Base-by-base conservation (phyloP, 2,888 invertebrate species). In the Lingula anatina region DNA sequence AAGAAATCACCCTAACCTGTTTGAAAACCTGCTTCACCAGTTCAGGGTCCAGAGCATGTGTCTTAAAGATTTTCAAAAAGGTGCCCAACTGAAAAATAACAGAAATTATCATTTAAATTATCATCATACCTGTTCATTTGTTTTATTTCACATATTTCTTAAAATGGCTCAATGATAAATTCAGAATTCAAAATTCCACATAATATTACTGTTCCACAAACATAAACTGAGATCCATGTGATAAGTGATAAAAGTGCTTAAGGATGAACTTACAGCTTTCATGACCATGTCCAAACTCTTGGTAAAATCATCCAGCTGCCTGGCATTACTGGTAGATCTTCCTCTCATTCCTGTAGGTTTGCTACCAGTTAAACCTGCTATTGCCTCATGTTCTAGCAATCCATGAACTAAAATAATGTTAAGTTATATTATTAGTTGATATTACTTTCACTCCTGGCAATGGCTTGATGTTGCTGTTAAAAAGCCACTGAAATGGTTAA, bases 351-450 rank as follows among this genome's bases (percentile, higher is more conserved):
- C 81, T 53, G 75, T 83, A 0, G 82, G 80, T 56, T 83, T 83
- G 53, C 82, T 82, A 2, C 80, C 78, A 24, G 83, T 81, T 36
- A 87, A 76, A 0, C 87, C 88, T 1, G 85, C 83, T 56, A 94
- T 92, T 65, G 91, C 93, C 75, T 95, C 94, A 76, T 94, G 90
- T 71, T 95, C 94, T 56, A 96, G 77, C 44, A 96, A 85, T 0
- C 94, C 94, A 0, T 92, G 89, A 9, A 95, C 89, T 78, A 57
- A 4, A 57, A 59, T 68, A 20, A 71, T 70, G 51, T 31, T 71
- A 68, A 2, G 60, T 48, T 5, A 68, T 61, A 25, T 59, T 58
- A 50, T 67, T 69, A 27, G 68, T 63, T 3, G 69, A 59, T 2
- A 77, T 59, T 20, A 79, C 78, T 49, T 79, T 73, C 77, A 74